Percentiles rank a stretch among this genome's conserved stretches.
phyloP scores from a whole-genome alignment of 2,888 invertebrate species.

The Meteorus colon region DNA sequence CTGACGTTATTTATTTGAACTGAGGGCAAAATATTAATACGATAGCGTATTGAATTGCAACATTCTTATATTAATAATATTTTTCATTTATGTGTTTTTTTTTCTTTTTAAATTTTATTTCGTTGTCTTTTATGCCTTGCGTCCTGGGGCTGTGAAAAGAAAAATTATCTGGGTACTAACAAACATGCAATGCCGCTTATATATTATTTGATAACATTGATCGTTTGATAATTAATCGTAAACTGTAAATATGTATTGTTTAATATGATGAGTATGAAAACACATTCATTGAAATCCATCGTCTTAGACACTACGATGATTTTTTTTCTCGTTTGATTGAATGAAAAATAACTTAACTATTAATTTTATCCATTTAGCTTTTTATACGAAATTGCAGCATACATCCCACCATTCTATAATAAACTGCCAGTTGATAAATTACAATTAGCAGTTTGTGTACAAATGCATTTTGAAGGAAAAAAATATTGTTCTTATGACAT shows the following conservation, averaged over 20 bases:
- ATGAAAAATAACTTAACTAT: slow-evolving; percentile 14
- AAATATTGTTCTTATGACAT: slow-evolving; percentile 5
- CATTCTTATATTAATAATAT: slow-evolving; percentile 26
- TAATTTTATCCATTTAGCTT: slow-evolving; percentile 30
- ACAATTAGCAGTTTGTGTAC: slow-evolving; percentile 8
- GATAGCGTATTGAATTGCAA: slow-evolving; percentile 61
- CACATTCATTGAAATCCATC: background rate
- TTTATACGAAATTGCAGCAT: slow-evolving; percentile 31
- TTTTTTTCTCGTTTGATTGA: background rate
- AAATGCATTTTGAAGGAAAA: slow-evolving; percentile 36
- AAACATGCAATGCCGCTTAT: slow-evolving; percentile 14
- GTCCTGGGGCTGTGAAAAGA: slow-evolving; percentile 29
- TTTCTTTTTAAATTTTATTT: slow-evolving; percentile 60
- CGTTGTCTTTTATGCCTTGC: slow-evolving; percentile 58
- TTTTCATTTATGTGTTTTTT: slow-evolving; percentile 44
- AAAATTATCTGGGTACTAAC: slow-evolving; percentile 42
- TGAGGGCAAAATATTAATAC: slow-evolving; percentile 74
- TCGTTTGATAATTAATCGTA: slow-evolving; percentile 6
- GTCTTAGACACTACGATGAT: background rate
- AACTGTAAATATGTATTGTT: background rate
- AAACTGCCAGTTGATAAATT: slow-evolving; percentile 35
- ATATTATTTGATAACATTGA: slow-evolving; percentile 19
- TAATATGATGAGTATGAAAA: background rate
- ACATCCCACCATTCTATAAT: background rate
- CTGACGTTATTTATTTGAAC: slow-evolving; percentile 57